Conservation (phyloP, 1,140 invertebrate species). For the Drosophila santomea region DNA sequence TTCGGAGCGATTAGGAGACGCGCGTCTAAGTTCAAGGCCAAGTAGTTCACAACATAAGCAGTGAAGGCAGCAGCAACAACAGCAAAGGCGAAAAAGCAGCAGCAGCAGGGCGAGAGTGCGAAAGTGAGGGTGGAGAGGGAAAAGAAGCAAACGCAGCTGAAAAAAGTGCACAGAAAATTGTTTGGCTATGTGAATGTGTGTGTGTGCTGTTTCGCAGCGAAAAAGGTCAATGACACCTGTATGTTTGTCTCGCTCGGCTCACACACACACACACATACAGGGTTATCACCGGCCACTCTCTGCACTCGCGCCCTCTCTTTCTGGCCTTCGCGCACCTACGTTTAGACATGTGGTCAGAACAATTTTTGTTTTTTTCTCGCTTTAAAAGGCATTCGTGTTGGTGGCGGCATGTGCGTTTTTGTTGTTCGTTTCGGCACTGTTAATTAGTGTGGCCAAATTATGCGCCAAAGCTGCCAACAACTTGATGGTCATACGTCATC, state of each 20-base stretch:
- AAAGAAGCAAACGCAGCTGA: conserved; percentile 54
- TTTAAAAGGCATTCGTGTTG: neutral
- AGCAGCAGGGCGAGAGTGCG: conserved; percentile 9
- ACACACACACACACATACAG: conserved; percentile 48
- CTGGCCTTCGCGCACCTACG: conserved; percentile 48
- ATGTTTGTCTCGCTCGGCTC: conserved; percentile 70
- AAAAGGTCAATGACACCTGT: conserved; percentile 82
- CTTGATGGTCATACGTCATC: conserved; percentile 64
- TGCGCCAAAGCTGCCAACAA: conserved; percentile 64
- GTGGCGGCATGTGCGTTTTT: conserved; percentile 25
- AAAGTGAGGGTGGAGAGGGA: neutral
- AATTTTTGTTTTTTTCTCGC: conserved; percentile 13
- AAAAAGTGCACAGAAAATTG: conserved; percentile 65
- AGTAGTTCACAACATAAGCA: conserved; percentile 59
- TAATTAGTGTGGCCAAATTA: conserved; percentile 81
- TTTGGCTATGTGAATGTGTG: conserved; percentile 13
- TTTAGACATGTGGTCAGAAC: conserved; percentile 69
- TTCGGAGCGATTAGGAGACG: conserved; percentile 70
- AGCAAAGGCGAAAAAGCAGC: conserved; percentile 13
- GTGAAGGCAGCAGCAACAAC: conserved; percentile 31
- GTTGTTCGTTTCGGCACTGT: conserved; percentile 55
- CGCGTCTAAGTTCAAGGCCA: conserved; percentile 80
- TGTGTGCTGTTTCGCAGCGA: conserved; percentile 54
- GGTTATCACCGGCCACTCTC: conserved; percentile 72
- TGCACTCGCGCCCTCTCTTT: conserved; percentile 27